These are phyloP conservation scores for Tachyglossus aculeatus DNA, from an alignment of 2,797 vertebrate species.

Conservation along the genomic window DNA sequence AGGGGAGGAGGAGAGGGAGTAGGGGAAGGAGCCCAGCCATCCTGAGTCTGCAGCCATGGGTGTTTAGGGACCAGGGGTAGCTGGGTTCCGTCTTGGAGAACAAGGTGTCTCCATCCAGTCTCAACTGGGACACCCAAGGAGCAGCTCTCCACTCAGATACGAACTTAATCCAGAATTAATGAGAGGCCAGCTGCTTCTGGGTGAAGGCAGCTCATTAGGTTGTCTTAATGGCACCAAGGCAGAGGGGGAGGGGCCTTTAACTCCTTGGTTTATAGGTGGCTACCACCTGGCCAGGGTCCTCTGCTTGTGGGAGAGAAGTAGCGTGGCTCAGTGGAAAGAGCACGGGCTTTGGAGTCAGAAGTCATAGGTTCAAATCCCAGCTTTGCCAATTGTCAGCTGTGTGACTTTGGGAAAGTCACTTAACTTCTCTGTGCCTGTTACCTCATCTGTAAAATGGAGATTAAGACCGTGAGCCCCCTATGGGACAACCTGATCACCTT, in stretches of 20 bases:
- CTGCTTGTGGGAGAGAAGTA: too few species aligned
- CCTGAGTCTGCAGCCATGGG: constrained; percentile 24
- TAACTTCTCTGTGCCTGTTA: too few species aligned
- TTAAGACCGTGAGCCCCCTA: too few species aligned
- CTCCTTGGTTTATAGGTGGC: too few species aligned
- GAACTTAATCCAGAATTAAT: constrained; percentile 80
- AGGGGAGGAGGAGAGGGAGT: constrained; percentile 7
- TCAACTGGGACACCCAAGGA: constrained; percentile 72
- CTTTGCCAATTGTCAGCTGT: too few species aligned
- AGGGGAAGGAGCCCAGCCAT: constrained; percentile 39
- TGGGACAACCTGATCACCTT: too few species aligned
- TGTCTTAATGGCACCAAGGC: constrained; percentile 46
- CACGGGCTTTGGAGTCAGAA: too few species aligned
- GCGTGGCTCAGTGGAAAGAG: too few species aligned
- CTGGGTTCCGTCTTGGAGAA: constrained; percentile 44
- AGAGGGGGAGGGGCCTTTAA: neutral
- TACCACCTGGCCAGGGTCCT: too few species aligned
- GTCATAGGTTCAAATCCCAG: too few species aligned
- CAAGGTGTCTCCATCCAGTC: constrained; percentile 66
- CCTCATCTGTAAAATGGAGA: too few species aligned
- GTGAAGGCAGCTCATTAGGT: constrained; percentile 69
- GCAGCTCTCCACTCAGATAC: constrained; percentile 65
- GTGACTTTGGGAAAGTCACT: too few species aligned
- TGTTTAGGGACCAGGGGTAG: constrained; percentile 37
- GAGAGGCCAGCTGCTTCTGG: constrained; percentile 69